phyloP scores from a whole-genome alignment of 2,113 vertebrate genomes.

The Chunga burmeisteri region DNA sequence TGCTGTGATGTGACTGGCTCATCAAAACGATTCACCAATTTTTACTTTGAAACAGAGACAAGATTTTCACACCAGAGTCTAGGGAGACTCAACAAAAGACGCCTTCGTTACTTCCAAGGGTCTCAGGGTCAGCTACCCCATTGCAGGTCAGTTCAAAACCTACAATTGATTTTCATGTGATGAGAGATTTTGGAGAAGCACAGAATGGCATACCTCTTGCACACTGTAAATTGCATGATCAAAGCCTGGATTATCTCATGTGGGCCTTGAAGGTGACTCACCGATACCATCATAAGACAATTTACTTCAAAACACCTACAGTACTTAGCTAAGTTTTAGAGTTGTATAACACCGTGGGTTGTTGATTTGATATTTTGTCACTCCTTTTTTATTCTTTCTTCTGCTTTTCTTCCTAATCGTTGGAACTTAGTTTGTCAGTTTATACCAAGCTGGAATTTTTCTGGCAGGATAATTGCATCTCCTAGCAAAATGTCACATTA shows the following conservation, averaged over 20 bases:
- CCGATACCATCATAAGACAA: constrained; percentile 42
- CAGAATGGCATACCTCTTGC: neutral
- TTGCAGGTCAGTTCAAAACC: neutral
- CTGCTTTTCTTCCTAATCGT: constrained; percentile 18
- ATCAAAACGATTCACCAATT: neutral
- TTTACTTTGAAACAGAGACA: neutral
- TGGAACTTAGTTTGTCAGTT: constrained; percentile 56
- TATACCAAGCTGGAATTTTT: constrained; percentile 54
- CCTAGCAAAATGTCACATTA: constrained; percentile 45
- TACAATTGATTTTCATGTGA: neutral
- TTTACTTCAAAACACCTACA: constrained; percentile 63
- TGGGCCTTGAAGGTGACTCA: constrained; percentile 41
- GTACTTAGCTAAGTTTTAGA: constrained; percentile 52
- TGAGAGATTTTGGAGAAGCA: neutral
- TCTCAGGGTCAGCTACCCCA: neutral
- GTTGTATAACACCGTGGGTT: constrained; percentile 58
- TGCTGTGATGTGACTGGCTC: neutral
- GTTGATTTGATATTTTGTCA: constrained; percentile 65
- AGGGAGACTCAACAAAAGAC: neutral
- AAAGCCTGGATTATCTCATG: constrained; percentile 37
- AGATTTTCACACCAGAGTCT: neutral
- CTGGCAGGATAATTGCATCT: constrained; percentile 55
- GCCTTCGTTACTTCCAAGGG: neutral
- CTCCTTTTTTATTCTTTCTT: constrained; percentile 45
- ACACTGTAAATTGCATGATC: neutral